Evolutionary conservation across 2,888 invertebrate genomes (phyloP).

Genomic region (Drosophila cracens): DNA sequence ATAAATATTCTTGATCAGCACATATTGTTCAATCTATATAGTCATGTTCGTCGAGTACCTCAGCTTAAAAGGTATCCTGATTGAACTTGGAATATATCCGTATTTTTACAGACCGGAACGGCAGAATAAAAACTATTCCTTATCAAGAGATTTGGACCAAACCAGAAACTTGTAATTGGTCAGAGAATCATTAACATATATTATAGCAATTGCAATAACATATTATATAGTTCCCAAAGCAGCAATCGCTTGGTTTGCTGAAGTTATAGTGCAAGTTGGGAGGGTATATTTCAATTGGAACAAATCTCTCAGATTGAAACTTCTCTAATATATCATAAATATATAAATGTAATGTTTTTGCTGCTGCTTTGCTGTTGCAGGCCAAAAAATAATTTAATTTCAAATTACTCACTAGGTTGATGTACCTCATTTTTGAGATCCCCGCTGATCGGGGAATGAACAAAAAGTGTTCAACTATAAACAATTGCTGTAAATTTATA

Average conservation of each 20-base stretch:
- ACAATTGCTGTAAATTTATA: background rate
- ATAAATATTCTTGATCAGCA: background rate
- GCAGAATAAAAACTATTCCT: background rate
- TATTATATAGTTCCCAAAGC: background rate
- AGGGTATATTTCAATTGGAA: background rate
- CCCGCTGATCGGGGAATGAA: background rate
- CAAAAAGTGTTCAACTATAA: background rate
- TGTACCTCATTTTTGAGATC: background rate
- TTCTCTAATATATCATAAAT: background rate
- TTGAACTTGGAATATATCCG: background rate
- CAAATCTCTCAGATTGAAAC: background rate
- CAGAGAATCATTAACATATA: background rate
- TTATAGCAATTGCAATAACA: no score
- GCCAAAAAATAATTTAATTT: conserved; percentile 54
- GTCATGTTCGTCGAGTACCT: background rate
- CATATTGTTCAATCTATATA: background rate
- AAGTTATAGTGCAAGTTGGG: background rate
- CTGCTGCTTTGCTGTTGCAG: conserved; percentile 7
- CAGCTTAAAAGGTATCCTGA: background rate
- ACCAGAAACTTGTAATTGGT: background rate
- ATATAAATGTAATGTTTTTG: background rate
- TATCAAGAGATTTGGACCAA: no score
- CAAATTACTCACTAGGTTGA: conserved; percentile 53
- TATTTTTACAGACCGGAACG: background rate
- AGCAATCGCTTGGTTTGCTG: background rate